phyloP scores from a whole-genome alignment of 2,797 vertebrate genomes.

The Epinephelus malabaricus region DNA sequence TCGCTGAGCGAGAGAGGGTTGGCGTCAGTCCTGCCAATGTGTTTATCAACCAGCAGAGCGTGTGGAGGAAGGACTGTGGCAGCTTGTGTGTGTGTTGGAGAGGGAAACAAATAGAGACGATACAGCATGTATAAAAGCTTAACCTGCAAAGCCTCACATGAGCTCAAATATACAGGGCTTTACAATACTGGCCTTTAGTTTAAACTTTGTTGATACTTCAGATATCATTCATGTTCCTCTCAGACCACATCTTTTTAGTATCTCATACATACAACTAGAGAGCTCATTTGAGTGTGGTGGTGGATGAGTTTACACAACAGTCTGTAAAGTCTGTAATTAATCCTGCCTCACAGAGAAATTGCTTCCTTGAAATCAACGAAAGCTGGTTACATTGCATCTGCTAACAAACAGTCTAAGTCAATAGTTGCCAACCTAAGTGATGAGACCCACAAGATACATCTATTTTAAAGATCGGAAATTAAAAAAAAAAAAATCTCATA shows the following conservation, averaged over 20 bases:
- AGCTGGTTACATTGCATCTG: not conserved
- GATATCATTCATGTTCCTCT: not conserved
- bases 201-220: not conserved
- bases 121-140: conserved; percentile 10
- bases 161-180: not conserved
- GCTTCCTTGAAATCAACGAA: not conserved
- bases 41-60: conserved; percentile 43
- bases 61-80: not conserved
- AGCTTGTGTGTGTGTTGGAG: not conserved
- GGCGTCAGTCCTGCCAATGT: conserved; percentile 29
- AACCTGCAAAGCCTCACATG: conserved; percentile 1
- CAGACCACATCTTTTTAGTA: not conserved
- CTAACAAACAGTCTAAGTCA: not conserved
- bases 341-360: not conserved
- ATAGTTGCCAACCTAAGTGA: not conserved
- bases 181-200: not conserved
- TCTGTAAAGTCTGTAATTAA: conserved; percentile 24
- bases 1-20: conserved; percentile 16
- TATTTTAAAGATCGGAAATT: not conserved
- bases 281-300: not conserved
- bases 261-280: not conserved
- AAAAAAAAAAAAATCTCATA: too few relatives aligned
- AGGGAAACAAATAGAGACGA: conserved; percentile 23
- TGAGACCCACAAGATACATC: not conserved
- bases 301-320: not conserved